Base-by-base conservation (phyloP, 2,797 vertebrate genomes). In the Anolis apletophallus region DNA sequence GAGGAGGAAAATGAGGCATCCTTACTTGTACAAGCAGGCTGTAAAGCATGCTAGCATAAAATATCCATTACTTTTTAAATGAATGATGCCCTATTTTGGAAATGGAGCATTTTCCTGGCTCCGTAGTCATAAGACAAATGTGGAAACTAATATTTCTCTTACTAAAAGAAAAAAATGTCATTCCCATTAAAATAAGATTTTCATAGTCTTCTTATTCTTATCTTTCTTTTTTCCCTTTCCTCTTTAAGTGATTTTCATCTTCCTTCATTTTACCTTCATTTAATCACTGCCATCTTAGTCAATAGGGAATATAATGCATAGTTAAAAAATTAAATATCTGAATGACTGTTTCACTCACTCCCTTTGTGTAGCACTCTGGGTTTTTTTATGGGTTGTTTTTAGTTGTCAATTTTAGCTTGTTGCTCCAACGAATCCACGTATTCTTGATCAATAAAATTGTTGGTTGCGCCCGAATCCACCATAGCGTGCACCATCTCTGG, bases 91-190 rank as follows among this genome's bases (percentile, higher is more conserved):
- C 0, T 85, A 26, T 76, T 81, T 3, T n/a, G 32, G 5, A 40
- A 74, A 80, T n/a, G 13, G 72, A 1, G 57, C 17, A 82, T 84
- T 59, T 85, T 36, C 13, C 10, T 88, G 75, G 32, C 67, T n/a
- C n/a, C 32, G 40, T 64, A 77, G 36, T 75, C 1, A 26, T 84
- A 84, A 32, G 1, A 1, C 36, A 69, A 87, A 83, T 67, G 88
- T 1, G 55, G 1, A 64, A 8, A 36, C 11, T 32, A 0, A 78
- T 32, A 4, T 26, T 74, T 73, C 19, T 46, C 71, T 74, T 26
- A 46, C 2, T 46, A 46, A 46, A 74, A 74, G 40, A 74, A 3
- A 12, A 50, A 74, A 46, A 50, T 46, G 72, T 9, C 2, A 50
- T 21, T 21, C 10, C 72, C 13, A 21, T 1, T 5, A 12, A 21